Base-by-base conservation (phyloP, 2,113 vertebrate genomes). In the Paraplagusia blochii region DNA sequence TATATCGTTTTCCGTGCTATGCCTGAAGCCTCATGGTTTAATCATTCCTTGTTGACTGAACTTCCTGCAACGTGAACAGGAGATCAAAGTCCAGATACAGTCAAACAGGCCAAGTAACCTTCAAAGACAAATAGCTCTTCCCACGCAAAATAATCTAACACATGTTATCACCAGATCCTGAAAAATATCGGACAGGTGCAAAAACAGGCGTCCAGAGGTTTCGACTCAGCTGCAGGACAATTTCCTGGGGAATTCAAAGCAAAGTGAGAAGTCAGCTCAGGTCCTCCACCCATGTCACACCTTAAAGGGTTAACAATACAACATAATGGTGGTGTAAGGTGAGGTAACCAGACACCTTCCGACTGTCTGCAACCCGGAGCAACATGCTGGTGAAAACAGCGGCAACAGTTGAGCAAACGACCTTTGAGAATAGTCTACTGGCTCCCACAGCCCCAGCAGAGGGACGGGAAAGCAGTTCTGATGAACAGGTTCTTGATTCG, bases 311-410 rank as follows among this genome's bases (percentile, higher is more conserved):
- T 87, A 87, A 85, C 77, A 60, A 75, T 50, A 72, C 67, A 72
- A 55, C 62, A 63, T 44, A 68, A 74, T 76, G 78, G 85, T 84
- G 72, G 69, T 69, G 71, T 77, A 79, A 90, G 79, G 85, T 87
- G 79, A 87, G 69, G 89, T 85, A 90, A 90, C 74, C 56, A 63
- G 87, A 91, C 83, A 88, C 88, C 82, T 58, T 81, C 76, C 83
- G 72, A 75, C 60, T 77, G 68, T 61, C 61, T 68, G 86, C 86
- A 81, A 86, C 88, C 77, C 85, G 42, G 63, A 81, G 83, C 74
- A 87, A 87, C 82, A 11, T 52, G 46, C 55, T 35, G 62, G 72
- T 65, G 76, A 39, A 36, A 57, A 50, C 53, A n/a, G 74, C 39
- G 67, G 73, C 61, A 51, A 56, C 53, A 50, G 58, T 80, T 13